A percentile compares a stretch with the other conserved stretches of the same genome.
These are phyloP conservation scores for Trichoplusia ni DNA, from an alignment of 1,140 invertebrate genomes.

Conservation along the genomic window DNA sequence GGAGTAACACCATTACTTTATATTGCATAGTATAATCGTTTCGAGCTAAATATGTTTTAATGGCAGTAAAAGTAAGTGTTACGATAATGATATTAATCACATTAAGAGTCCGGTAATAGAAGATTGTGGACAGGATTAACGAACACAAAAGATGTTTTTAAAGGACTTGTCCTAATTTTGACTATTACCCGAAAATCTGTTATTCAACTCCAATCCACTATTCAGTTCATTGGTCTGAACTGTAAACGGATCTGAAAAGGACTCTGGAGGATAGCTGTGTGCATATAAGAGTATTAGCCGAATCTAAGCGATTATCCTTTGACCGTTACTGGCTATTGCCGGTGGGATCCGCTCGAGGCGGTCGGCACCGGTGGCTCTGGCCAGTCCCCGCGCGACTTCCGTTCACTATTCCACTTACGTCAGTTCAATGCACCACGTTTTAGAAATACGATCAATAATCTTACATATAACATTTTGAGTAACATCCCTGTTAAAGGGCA, in stretches of 20 bases:
- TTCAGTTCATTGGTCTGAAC: not conserved
- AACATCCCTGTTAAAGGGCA: too few relatives aligned
- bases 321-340: constrained; percentile 29
- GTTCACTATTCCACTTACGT: constrained; percentile 40
- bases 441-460: constrained; percentile 10
- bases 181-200: not conserved
- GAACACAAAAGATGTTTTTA: too few relatives aligned
- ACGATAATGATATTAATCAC: not conserved
- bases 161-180: too few relatives aligned
- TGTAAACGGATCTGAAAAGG: constrained; percentile 8
- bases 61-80: too few relatives aligned
- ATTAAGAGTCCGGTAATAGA: too few relatives aligned
- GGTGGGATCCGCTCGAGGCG: constrained; percentile 46
- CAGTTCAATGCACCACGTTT: constrained; percentile 52
- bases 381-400: constrained; percentile 46
- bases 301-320: constrained; percentile 20
- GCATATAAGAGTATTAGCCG: constrained; percentile 18
- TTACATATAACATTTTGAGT: too few relatives aligned
- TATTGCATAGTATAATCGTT: constrained; percentile 4
- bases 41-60: too few relatives aligned
- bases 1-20: not conserved
- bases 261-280: not conserved
- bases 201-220: constrained; percentile 1
- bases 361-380: constrained; percentile 42
- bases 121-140: too few relatives aligned